Conservation (phyloP, 2,888 invertebrate genomes). For the Lasioglossum zephyrum region DNA sequence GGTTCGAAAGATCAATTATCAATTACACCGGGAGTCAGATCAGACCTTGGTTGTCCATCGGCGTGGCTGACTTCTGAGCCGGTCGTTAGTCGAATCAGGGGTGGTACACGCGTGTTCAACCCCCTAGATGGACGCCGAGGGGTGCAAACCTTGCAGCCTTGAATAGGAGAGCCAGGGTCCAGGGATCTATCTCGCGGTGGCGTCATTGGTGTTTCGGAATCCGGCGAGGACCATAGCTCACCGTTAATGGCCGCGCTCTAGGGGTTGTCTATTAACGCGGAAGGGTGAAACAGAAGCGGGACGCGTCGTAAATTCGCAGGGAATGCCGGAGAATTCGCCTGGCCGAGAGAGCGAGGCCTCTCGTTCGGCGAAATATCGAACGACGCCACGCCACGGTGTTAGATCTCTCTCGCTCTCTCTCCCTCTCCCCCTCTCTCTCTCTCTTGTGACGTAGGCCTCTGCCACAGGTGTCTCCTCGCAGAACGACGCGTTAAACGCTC, state of each 20-base stretch:
- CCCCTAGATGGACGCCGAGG: not conserved
- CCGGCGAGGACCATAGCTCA: conserved; percentile 18
- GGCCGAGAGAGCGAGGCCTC: not conserved
- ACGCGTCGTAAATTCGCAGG: conserved; percentile 28
- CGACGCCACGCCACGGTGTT: conserved; percentile 9
- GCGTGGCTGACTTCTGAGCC: not conserved
- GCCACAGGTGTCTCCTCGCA: conserved; percentile 57
- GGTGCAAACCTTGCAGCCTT: conserved; percentile 6
- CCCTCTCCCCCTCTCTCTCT: not conserved
- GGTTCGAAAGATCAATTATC: not conserved
- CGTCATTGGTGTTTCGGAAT: conserved; percentile 22
- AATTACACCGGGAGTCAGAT: not conserved
- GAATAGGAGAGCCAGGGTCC: not conserved
- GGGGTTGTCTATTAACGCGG: conserved; percentile 27
- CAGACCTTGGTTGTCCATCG: not conserved
- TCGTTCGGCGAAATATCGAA: conserved; percentile 45
- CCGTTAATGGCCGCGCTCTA: conserved; percentile 16
- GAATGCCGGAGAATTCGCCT: conserved; percentile 42
- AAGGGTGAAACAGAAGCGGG: conserved; percentile 12
- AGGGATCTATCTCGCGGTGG: conserved; percentile 10
- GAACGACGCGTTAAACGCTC: conserved; percentile 42
- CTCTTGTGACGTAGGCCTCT: conserved; percentile 46
- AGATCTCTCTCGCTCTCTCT: not conserved
- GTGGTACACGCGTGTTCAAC: not conserved
- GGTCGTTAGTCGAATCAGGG: not conserved